phyloP scores from a whole-genome alignment of 2,888 invertebrate species.

The Biston stratarius region DNA sequence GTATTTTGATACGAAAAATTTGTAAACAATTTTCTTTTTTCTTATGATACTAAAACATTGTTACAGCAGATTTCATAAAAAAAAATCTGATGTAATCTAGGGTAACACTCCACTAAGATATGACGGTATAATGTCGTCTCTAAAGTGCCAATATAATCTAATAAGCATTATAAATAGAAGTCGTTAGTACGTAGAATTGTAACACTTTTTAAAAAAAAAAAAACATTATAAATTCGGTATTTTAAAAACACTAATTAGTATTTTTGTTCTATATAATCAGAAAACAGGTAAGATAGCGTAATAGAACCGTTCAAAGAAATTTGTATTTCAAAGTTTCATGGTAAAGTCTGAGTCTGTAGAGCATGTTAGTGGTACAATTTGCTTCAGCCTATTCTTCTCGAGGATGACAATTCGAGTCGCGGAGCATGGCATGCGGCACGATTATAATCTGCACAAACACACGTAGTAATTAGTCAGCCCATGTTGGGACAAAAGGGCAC shows the following conservation, averaged over 20 bases:
- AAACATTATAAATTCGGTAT: too few species aligned
- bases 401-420: conserved; percentile 45
- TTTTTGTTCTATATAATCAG: too few species aligned
- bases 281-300: neutral
- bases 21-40: conserved; percentile 26
- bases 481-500: conserved; percentile 58
- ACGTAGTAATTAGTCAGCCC: conserved; percentile 68
- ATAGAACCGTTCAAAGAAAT: neutral
- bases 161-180: too few species aligned
- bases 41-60: conserved; percentile 9
- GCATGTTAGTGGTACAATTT: neutral
- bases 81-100: neutral
- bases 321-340: neutral
- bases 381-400: neutral
- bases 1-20: conserved; percentile 31
- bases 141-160: too few species aligned
- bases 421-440: conserved; percentile 18
- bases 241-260: too few species aligned
- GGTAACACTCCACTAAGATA: neutral
- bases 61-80: conserved; percentile 17
- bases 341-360: neutral
- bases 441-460: conserved; percentile 62
- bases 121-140: neutral
- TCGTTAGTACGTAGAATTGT: too few species aligned
- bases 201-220: too few species aligned